Conservation (phyloP, 2,888 invertebrate species). For the Cotesia congregata region DNA sequence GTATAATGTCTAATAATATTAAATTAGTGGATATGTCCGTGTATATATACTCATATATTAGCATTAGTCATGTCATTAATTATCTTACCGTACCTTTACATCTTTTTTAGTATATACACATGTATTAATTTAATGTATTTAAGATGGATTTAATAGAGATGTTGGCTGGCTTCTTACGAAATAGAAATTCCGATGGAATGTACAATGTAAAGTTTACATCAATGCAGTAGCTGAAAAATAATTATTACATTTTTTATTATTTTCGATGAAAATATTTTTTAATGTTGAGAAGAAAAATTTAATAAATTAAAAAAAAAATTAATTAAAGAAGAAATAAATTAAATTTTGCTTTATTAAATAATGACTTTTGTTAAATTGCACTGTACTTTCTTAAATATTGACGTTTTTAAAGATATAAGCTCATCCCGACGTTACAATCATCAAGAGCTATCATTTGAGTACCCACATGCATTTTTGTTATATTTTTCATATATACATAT, state of each 20-base stretch:
- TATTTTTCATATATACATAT: too few relatives aligned
- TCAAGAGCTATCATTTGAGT: too few relatives aligned
- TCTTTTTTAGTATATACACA: not conserved
- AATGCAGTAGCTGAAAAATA: slow-evolving; percentile 52
- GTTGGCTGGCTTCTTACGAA: slow-evolving; percentile 54
- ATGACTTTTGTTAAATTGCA: too few relatives aligned
- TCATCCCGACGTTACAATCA: too few relatives aligned
- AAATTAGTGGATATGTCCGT: not conserved
- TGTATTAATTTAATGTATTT: not conserved
- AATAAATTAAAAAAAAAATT: not conserved
- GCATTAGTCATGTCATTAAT: not conserved
- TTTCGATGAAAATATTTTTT: not conserved
- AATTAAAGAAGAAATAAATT: not conserved
- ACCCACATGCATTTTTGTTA: too few relatives aligned
- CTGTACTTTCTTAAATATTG: too few relatives aligned
- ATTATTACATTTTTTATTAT: slow-evolving; percentile 5
- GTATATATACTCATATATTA: slow-evolving; percentile 1
- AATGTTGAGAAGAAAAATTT: not conserved
- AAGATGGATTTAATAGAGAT: not conserved
- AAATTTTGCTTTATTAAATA: too few relatives aligned
- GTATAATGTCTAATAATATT: too few relatives aligned
- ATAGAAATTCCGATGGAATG: slow-evolving; percentile 63
- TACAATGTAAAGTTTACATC: slow-evolving; percentile 55
- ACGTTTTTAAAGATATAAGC: too few relatives aligned
- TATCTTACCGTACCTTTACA: not conserved